Conservation (phyloP, 2,797 vertebrate species). For the Sparus aurata region DNA sequence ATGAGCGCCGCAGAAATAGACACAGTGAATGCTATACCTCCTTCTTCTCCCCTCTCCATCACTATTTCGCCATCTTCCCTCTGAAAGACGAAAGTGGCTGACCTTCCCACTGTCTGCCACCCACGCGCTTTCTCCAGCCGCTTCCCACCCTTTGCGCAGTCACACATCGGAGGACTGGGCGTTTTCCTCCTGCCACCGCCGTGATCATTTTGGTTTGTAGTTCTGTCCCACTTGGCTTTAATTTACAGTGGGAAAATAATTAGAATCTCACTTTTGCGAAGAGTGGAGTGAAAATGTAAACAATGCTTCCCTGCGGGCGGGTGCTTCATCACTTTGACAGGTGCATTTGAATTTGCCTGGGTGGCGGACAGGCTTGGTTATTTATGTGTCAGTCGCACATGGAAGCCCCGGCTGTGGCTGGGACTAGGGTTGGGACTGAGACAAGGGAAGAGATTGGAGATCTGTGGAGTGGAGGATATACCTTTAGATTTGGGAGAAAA, state of each 20-base stretch:
- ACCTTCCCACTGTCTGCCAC: constrained; percentile 59
- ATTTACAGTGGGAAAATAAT: constrained; percentile 99
- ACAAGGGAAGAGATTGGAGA: constrained; percentile 61
- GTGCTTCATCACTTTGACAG: constrained; percentile 99
- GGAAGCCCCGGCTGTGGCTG: constrained; percentile 83
- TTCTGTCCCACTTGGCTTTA: constrained; percentile 97
- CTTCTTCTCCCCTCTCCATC: constrained; percentile 13
- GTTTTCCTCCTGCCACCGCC: constrained; percentile 64
- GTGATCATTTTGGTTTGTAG: constrained; percentile 85
- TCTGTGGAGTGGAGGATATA: constrained; percentile 38
- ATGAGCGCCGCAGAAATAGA: constrained; percentile 64
- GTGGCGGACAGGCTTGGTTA: constrained; percentile 99
- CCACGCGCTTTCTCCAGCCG: constrained; percentile 37
- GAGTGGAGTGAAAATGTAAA: constrained; percentile 99
- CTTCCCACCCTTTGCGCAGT: constrained; percentile 30
- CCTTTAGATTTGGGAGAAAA: constrained; percentile 40
- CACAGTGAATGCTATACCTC: constrained; percentile 43
- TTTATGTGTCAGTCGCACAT: constrained; percentile 99
- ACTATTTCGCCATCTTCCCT: constrained; percentile 27
- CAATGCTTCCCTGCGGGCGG: constrained; percentile 99
- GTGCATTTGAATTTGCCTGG: constrained; percentile 99
- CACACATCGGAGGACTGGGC: constrained; percentile 48
- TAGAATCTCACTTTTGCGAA: constrained; percentile 99
- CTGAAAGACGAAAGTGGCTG: constrained; percentile 69
- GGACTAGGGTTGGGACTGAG: constrained; percentile 69